Evolutionary conservation across 1,140 invertebrate genomes (phyloP).

Genomic region (Agrilus planipennis): DNA sequence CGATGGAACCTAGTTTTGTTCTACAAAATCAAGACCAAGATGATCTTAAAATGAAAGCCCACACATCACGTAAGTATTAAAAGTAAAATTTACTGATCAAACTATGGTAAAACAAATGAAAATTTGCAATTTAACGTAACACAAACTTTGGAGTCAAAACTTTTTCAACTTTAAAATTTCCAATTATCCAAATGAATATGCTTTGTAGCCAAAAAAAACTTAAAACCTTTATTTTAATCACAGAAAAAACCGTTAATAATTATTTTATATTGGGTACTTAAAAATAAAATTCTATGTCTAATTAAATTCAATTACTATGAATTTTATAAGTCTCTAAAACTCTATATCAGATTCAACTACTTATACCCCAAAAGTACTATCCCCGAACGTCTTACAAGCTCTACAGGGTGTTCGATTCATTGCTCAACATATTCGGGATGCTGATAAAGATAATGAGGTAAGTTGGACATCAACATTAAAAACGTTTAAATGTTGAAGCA

Average conservation of each 20-base stretch:
- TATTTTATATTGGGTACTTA: too few relatives aligned
- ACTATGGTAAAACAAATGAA: too few relatives aligned
- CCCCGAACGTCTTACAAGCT: constrained; percentile 78
- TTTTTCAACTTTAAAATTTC: too few relatives aligned
- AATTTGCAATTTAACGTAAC: neutral
- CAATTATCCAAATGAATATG: too few relatives aligned
- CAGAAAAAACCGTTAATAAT: too few relatives aligned
- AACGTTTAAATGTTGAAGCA: too few relatives aligned
- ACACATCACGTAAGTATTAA: constrained; percentile 30
- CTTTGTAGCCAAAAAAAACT: too few relatives aligned
- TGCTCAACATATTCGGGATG: constrained; percentile 92
- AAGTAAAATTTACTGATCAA: too few relatives aligned
- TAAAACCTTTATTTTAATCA: too few relatives aligned
- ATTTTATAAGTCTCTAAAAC: constrained; percentile 11
- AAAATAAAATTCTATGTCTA: neutral
- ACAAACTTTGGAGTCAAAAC: too few relatives aligned
- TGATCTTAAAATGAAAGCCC: constrained; percentile 31
- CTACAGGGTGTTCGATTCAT: constrained; percentile 91
- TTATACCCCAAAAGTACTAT: constrained; percentile 63
- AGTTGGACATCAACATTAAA: too few relatives aligned
- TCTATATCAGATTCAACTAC: constrained; percentile 65
- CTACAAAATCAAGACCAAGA: constrained; percentile 30
- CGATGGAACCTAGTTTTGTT: constrained; percentile 32
- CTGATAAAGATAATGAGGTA: constrained; percentile 90
- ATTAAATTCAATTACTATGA: neutral